phyloP scores from a whole-genome alignment of 1,140 invertebrate genomes.

The Bombus huntii region DNA sequence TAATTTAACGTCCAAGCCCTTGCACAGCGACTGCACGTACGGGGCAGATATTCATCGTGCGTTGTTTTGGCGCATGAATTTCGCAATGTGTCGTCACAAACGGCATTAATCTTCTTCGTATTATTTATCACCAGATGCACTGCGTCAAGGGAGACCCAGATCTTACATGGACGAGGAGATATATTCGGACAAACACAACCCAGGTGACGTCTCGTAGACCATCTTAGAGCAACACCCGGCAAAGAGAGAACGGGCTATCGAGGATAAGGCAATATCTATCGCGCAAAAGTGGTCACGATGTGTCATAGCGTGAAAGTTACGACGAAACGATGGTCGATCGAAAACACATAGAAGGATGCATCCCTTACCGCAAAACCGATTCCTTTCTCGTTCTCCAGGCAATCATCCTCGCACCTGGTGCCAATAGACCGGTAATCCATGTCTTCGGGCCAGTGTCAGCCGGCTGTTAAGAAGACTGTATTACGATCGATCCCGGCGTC shows the following conservation, averaged over 20 bases:
- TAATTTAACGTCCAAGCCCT: neutral
- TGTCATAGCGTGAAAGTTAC: neutral
- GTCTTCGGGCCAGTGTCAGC: conserved; percentile 59
- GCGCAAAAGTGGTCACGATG: neutral
- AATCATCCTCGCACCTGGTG: conserved; percentile 74
- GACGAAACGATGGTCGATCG: neutral
- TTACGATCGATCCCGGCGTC: conserved; percentile 65
- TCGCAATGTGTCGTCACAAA: conserved; percentile 13
- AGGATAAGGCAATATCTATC: neutral
- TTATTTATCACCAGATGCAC: neutral
- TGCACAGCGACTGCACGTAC: neutral
- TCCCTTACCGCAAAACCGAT: conserved; percentile 71
- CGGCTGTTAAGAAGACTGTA: conserved; percentile 44
- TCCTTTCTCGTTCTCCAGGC: conserved; percentile 74
- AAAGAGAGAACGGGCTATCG: neutral
- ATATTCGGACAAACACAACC: neutral
- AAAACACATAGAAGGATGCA: conserved; percentile 31
- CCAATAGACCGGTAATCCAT: conserved; percentile 74
- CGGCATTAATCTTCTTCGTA: neutral
- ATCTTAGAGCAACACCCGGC: neutral
- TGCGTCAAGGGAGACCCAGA: neutral
- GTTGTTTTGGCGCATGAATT: neutral
- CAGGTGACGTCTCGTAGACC: neutral
- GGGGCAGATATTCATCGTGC: too few species aligned
- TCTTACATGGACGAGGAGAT: neutral